Evolutionary conservation across 1,140 invertebrate species (phyloP), one percentile per base, ranked within the genome.

Genomic region (Oedothorax gibbosus): DNA sequence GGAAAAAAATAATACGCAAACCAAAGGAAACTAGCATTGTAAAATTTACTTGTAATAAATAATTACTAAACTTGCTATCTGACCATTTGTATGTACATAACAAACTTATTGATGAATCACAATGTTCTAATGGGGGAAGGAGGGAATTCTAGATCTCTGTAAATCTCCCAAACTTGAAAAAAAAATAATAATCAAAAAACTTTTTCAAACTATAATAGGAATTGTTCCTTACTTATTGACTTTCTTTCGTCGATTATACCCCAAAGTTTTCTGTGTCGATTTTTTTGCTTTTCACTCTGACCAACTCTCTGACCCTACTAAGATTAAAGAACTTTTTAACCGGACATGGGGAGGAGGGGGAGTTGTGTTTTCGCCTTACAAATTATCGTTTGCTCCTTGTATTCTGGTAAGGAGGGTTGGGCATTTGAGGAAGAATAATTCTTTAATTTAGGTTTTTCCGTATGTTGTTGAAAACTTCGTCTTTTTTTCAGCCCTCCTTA

Each of bases 191-290:
- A 14, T 35, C 20, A 60, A 71, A 71, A 82, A 73, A 50, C 35
- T 82, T 73, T 71, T 73, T 18, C 8, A 57, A 15, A 64, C 57
- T 51, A 60, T 82, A 82, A 82, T 82, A 51, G 80, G 69, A 73
- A 82, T 82, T 82, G 80, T 82, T 82, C 80, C 80, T 73, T 72
- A 82, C 80, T 82, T 82, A 82, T 82, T 82, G 80, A 73, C 57
- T 82, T 82, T 82, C 80, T 82, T 82, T 69, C 18, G 15, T 11
- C 20, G 68, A 73, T 82, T 73, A 82, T 82, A 60, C 57, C 51
- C 56, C 54, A 65, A 11, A 18, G 35, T 65, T 82, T 69, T 54
- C n/a, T 64, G 35, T 82, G 20, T 50, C 21, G 64, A 14, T 15
- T 79, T 64, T 81, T 81, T 82, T 73, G n/a, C 14, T 72, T 56